These are phyloP conservation scores for Porphyrio hochstetteri DNA, from an alignment of 2,113 vertebrate species.

Conservation along the genomic window DNA sequence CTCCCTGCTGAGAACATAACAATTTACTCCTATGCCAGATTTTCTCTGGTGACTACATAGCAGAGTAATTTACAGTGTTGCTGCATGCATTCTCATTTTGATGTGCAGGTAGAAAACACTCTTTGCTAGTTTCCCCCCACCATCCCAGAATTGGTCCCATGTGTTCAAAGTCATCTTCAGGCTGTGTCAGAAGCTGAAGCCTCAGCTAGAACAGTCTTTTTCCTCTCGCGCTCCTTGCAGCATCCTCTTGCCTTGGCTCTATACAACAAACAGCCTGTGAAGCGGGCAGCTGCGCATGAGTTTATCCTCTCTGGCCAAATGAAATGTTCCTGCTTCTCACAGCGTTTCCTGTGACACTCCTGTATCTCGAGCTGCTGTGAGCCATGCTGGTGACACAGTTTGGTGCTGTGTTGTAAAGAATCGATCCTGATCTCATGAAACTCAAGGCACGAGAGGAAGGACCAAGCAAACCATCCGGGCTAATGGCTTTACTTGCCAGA, in stretches of 20 bases:
- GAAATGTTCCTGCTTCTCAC: background rate
- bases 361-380: background rate
- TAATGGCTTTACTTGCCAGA: background rate
- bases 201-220: background rate
- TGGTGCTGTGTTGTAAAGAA: background rate
- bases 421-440: background rate
- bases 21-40: background rate
- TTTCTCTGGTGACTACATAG: background rate
- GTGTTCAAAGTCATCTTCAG: background rate
- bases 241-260: background rate
- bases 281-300: background rate
- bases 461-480: background rate
- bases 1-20: background rate
- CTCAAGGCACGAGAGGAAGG: background rate
- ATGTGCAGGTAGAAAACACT: background rate
- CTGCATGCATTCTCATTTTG: background rate
- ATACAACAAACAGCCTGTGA: background rate
- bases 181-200: background rate
- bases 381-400: background rate
- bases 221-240: background rate
- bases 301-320: background rate
- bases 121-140: background rate
- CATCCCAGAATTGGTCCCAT: background rate
- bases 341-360: background rate
- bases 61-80: background rate